A percentile compares a stretch with the other conserved stretches of the same genome.
phyloP scores from a whole-genome alignment of 1,140 invertebrate species.

The Drosophila leontia region DNA sequence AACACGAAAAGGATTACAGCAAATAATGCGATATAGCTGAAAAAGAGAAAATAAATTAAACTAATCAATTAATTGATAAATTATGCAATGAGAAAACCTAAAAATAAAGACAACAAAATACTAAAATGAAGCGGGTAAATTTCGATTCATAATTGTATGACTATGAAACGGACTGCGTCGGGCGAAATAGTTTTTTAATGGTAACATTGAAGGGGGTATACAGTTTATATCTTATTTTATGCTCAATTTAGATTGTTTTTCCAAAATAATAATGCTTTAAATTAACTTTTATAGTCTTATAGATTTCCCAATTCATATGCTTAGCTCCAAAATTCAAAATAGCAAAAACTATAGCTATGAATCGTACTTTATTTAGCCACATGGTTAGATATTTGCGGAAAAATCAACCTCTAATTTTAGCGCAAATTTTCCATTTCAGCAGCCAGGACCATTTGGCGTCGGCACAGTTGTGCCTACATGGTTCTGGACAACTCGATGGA shows the following conservation, averaged over 20 bases:
- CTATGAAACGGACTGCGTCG: not conserved
- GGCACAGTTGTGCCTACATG: conserved; percentile 76
- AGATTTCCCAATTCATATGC: not conserved
- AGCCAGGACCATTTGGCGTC: conserved; percentile 77
- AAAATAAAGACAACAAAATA: conserved; percentile 68
- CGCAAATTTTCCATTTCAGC: conserved; percentile 47
- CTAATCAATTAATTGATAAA: conserved; percentile 80
- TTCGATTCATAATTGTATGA: not conserved
- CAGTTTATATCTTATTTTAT: too few species aligned
- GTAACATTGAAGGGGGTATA: not conserved
- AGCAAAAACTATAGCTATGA: conserved; percentile 5
- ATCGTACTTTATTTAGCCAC: conserved; percentile 6
- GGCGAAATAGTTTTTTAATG: not conserved
- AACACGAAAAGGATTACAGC: conserved; percentile 59
- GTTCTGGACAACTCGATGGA: conserved; percentile 81
- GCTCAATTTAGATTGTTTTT: too few species aligned
- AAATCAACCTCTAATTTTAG: conserved; percentile 37
- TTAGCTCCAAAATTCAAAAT: not conserved
- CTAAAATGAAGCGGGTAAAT: conserved; percentile 29
- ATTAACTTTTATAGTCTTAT: not conserved
- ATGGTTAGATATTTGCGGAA: conserved; percentile 4
- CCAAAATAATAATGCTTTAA: too few species aligned
- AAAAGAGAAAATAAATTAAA: conserved; percentile 45
- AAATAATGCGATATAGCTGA: conserved; percentile 49
- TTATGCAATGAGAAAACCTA: conserved; percentile 66